phyloP scores from a whole-genome alignment of 2,797 vertebrate genomes.

The Thaleichthys pacificus region DNA sequence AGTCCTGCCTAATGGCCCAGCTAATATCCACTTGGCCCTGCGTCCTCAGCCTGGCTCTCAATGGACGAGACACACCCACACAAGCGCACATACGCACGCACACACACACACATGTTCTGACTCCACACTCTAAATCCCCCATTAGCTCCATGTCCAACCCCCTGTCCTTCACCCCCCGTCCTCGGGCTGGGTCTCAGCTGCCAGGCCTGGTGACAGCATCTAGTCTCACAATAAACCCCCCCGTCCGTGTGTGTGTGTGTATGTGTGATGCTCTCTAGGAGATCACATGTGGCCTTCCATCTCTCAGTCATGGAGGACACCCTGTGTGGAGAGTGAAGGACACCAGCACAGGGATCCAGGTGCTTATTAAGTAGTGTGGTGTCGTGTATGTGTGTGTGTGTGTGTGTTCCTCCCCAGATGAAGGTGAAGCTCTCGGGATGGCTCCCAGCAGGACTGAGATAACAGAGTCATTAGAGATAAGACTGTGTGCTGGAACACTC shows the following conservation, averaged over 20 bases:
- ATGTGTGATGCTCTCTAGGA: neutral
- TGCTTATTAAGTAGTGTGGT: conserved; percentile 33
- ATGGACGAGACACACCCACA: conserved; percentile 12
- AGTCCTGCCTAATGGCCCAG: neutral
- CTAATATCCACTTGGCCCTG: conserved; percentile 10
- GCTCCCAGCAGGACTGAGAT: neutral
- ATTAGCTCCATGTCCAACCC: conserved; percentile 26
- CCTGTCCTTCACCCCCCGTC: conserved; percentile 23
- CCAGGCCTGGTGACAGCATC: conserved; percentile 39
- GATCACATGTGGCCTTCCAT: conserved; percentile 17
- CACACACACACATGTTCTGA: conserved; percentile 10
- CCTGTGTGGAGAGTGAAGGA: conserved; percentile 30
- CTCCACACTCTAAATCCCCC: neutral
- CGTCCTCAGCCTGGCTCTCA: conserved; percentile 12
- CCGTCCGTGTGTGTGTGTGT: conserved; percentile 1
- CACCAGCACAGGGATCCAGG: conserved; percentile 22
- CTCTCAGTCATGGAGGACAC: conserved; percentile 19
- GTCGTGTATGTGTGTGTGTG: conserved; percentile 27
- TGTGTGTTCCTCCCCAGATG: conserved; percentile 13
- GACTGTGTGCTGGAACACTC: no score
- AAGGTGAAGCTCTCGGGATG: no score
- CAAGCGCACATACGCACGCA: neutral
- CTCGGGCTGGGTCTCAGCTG: conserved; percentile 45
- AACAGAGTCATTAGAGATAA: neutral
- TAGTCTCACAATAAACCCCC: neutral